Conservation (phyloP, 2,888 invertebrate species). For the Deilephila elpenor region DNA sequence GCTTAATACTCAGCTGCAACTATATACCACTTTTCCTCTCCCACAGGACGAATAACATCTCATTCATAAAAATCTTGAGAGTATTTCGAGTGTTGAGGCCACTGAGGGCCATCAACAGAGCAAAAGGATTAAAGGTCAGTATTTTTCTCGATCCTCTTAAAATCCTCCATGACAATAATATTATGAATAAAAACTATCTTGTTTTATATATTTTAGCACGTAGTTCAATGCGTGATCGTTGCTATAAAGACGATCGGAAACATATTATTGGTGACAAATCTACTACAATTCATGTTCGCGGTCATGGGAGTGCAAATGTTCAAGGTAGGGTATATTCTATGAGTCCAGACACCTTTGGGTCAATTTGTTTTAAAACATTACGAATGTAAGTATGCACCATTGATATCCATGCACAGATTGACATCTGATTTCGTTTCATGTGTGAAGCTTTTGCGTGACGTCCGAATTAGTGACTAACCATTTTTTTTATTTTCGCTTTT, state of each 20-base stretch:
- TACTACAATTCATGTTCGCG: slow-evolving; percentile 99
- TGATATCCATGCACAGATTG: slow-evolving; percentile 42
- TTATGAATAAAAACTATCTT: slow-evolving; percentile 37
- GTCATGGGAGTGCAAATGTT: slow-evolving; percentile 99
- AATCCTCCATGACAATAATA: slow-evolving; percentile 5
- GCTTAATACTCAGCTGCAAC: background rate
- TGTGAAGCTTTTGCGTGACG: slow-evolving; percentile 67
- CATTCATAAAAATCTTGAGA: slow-evolving; percentile 98
- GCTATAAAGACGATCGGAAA: slow-evolving; percentile 99
- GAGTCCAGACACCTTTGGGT: slow-evolving; percentile 78
- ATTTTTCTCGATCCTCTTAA: slow-evolving; percentile 31
- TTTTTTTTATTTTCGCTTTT: slow-evolving; percentile 57
- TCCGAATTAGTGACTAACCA: slow-evolving; percentile 60
- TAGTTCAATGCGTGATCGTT: slow-evolving; percentile 99
- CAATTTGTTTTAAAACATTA: slow-evolving; percentile 50
- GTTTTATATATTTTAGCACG: slow-evolving; percentile 90
- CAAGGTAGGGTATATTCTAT: slow-evolving; percentile 91
- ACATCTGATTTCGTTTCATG: slow-evolving; percentile 70
- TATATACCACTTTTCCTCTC: slow-evolving; percentile 26
- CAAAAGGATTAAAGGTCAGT: slow-evolving; percentile 99
- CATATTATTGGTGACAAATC: slow-evolving; percentile 99
- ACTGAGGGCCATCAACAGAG: slow-evolving; percentile 99
- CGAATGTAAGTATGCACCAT: slow-evolving; percentile 63
- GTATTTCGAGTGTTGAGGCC: slow-evolving; percentile 98
- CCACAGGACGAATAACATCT: slow-evolving; percentile 90